phyloP scores from a whole-genome alignment of 2,113 vertebrate species.

The Theropithecus gelada region DNA sequence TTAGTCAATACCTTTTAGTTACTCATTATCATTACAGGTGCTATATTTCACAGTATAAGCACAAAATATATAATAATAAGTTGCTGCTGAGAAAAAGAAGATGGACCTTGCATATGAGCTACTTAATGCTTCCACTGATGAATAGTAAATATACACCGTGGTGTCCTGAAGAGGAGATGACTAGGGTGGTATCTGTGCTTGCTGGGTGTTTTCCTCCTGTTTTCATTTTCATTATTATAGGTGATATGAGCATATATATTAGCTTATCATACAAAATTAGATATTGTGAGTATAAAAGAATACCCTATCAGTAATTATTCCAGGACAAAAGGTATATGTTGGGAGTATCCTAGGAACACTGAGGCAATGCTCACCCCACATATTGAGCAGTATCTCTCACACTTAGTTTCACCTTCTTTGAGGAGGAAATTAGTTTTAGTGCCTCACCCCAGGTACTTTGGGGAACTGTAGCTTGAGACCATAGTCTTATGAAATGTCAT shows the following conservation, averaged over 20 bases:
- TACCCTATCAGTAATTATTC: not conserved
- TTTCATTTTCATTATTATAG: not conserved
- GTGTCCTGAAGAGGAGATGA: not conserved
- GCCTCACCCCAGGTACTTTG: not conserved
- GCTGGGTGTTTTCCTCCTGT: not conserved
- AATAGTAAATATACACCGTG: not conserved
- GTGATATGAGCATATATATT: not conserved
- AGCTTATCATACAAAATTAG: not conserved
- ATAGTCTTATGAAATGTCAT: not conserved
- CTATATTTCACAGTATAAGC: not conserved
- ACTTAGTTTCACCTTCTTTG: not conserved
- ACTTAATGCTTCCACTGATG: not conserved
- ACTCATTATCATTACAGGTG: not conserved
- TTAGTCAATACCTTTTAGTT: not conserved
- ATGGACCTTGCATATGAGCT: not conserved
- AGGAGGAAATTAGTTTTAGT: no score
- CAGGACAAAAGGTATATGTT: not conserved
- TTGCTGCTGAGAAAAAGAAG: constrained; percentile 38
- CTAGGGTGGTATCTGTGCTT: not conserved
- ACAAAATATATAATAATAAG: not conserved
- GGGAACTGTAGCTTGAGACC: not conserved
- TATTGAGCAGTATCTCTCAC: no score
- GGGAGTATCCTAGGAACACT: no score
- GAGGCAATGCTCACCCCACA: no score
- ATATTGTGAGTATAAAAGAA: not conserved